These are phyloP conservation scores for Coregonus sp. DNA, from an alignment of 2,797 vertebrate species.

Conservation along the genomic window DNA sequence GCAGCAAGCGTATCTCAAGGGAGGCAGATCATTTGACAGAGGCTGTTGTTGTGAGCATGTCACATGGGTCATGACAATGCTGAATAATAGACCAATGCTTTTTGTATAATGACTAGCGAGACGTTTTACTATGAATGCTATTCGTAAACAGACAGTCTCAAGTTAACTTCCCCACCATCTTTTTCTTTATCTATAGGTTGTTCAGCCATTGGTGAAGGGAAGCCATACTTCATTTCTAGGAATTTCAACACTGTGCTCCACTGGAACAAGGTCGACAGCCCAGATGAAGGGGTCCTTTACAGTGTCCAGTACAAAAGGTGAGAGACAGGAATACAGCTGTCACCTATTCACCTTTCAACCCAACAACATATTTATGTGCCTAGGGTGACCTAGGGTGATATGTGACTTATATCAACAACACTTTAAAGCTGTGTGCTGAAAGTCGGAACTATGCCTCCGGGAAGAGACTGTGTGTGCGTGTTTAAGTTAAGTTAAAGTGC, in stretches of 20 bases:
- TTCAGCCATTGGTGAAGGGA: not conserved
- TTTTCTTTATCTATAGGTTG: not conserved
- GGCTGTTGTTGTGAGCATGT: not conserved
- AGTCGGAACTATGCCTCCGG: not conserved
- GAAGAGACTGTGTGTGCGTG: not conserved
- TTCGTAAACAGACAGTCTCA: not conserved
- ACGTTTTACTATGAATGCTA: not conserved
- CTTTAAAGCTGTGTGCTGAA: not conserved
- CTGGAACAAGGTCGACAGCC: slow-evolving; percentile 53
- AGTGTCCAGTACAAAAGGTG: not conserved
- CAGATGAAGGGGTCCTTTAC: slow-evolving; percentile 22
- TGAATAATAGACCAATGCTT: not conserved
- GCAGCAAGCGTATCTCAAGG: not conserved
- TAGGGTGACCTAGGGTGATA: not conserved
- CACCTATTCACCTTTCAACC: not conserved
- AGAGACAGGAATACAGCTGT: not conserved
- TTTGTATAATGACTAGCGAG: not conserved
- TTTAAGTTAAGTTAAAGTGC: too few species aligned
- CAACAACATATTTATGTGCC: not conserved
- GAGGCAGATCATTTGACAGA: not conserved
- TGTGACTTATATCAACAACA: not conserved
- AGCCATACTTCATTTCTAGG: slow-evolving; percentile 60
- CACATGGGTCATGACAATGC: not conserved
- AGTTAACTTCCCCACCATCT: not conserved
- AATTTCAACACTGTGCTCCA: slow-evolving; percentile 71